Evolutionary conservation across 1,140 invertebrate species (phyloP), one percentile per base, ranked within the genome.

Genomic region (Eulimnadia texana): DNA sequence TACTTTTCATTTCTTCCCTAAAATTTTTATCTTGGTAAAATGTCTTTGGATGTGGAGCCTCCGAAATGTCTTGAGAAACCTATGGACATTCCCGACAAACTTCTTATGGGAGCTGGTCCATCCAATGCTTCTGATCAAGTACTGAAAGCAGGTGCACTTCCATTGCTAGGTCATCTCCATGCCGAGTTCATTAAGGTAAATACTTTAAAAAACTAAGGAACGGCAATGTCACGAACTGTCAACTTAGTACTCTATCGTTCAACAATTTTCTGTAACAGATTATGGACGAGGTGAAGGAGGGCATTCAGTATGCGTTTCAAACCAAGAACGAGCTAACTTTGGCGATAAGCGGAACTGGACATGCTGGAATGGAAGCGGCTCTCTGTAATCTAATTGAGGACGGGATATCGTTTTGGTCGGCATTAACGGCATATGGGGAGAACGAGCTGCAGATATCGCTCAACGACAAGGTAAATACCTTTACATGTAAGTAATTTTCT

Each of bases 271-370:
- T 22, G 47, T 33, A 64, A n/a, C 67, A 91, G 86, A 81, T 90
- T 24, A 82, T 92, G 80, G 87, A 89, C 68, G 89, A 93, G 58
- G 81, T 91, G 20, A 89, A 90, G 70, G 78, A 74, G 51, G 89
- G 90, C 10, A 75, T 92, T 11, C 80, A 83, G 64, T 93, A 93
- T 67, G 71, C 83, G 2, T 93, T 93, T 68, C 90, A 93, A 79
- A 93, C 90, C 0, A 77, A 76, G 29, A 91, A 88, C 68, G 71
- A 77, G 1, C 74, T 88, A 51, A 90, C 90, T 2, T 78, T 93
- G 64, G 86, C 83, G 11, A 72, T 90, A 1, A 85, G 84, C 68
- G 83, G 84, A 0, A 82, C 88, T 24, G 90, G 87, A 11, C 88
- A 92, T 72, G 79, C 78, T 23, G 90, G 84, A 1, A 90, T 93